phyloP scores from a whole-genome alignment of 1,140 invertebrate species.

The Arctopsyche grandis region DNA sequence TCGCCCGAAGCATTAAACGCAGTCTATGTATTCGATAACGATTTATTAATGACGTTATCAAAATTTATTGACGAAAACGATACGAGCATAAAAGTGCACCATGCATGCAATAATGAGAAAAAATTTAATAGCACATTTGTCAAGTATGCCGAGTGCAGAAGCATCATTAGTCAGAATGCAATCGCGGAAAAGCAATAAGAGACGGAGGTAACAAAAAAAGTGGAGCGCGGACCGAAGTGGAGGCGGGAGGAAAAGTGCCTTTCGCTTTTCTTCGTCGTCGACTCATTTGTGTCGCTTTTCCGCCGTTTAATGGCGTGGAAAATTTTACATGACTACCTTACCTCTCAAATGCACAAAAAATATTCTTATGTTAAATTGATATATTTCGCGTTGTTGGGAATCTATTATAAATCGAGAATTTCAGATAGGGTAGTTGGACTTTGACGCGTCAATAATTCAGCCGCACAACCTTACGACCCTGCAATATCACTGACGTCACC shows the following conservation, averaged over 20 bases:
- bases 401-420: too few relatives aligned
- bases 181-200: background rate
- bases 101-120: too few relatives aligned
- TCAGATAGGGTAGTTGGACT: too few relatives aligned
- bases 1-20: background rate
- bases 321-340: too few relatives aligned
- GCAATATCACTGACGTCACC: background rate
- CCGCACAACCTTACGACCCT: background rate
- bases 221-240: background rate
- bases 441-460: background rate
- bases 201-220: background rate
- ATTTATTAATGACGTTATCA: slow-evolving; percentile 20
- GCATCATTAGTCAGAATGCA: background rate
- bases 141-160: background rate
- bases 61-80: slow-evolving; percentile 10
- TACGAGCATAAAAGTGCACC: background rate
- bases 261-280: background rate
- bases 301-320: background rate
- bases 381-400: too few relatives aligned
- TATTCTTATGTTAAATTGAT: too few relatives aligned
- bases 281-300: background rate
- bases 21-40: background rate
- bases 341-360: too few relatives aligned
- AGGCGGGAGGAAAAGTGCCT: background rate
- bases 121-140: too few relatives aligned